These are phyloP conservation scores for Pemphredon lugubris DNA, from an alignment of 2,888 invertebrate genomes.

Conservation along the genomic window DNA sequence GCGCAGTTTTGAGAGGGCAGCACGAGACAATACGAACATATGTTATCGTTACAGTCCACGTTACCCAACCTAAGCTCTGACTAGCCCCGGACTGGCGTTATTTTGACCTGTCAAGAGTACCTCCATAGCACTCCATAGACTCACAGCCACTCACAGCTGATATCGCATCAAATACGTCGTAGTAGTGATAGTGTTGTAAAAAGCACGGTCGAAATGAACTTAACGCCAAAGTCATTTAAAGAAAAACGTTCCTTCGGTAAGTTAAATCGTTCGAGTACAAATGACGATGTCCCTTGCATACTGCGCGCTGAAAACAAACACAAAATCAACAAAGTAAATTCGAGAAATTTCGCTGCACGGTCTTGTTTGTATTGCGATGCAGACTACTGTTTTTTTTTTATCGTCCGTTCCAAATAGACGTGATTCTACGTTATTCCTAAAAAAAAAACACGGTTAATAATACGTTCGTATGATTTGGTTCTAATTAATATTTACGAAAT, in stretches of 20 bases:
- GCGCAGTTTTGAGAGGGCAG: slow-evolving; percentile 39
- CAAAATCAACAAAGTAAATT: slow-evolving; percentile 12
- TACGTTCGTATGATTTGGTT: slow-evolving; percentile 4
- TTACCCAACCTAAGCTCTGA: slow-evolving; percentile 41
- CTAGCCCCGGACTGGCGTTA: slow-evolving; percentile 37
- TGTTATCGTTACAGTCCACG: slow-evolving; percentile 30
- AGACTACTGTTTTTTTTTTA: no score
- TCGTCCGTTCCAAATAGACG: neutral
- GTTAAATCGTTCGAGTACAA: slow-evolving; percentile 26
- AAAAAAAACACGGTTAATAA: neutral
- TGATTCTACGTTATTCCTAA: neutral
- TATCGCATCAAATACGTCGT: slow-evolving; percentile 51
- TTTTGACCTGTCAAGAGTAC: slow-evolving; percentile 49
- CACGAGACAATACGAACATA: slow-evolving; percentile 31
- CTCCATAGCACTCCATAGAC: no score
- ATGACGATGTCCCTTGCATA: slow-evolving; percentile 3
- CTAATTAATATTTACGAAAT: slow-evolving; percentile 17
- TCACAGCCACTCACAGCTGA: slow-evolving; percentile 47
- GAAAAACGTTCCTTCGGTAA: slow-evolving; percentile 77
- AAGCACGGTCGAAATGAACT: slow-evolving; percentile 63
- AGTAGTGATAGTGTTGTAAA: slow-evolving; percentile 38
- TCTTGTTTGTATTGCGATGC: neutral
- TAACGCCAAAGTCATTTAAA: slow-evolving; percentile 73
- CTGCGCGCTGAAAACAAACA: neutral
- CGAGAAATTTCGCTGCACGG: neutral